phyloP scores from a whole-genome alignment of 2,797 vertebrate species.

The Rhincodon typus region DNA sequence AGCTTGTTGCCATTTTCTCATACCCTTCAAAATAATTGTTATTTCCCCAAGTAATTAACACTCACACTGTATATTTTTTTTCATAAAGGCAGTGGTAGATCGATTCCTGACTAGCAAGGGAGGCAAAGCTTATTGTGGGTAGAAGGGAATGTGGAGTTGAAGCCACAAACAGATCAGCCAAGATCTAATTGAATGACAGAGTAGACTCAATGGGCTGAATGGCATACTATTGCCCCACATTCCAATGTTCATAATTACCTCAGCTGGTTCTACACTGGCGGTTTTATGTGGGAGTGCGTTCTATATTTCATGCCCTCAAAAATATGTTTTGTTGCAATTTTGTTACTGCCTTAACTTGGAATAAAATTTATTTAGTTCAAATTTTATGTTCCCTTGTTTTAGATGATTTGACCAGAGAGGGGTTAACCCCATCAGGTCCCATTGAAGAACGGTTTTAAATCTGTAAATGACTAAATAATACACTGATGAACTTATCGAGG shows the following conservation, averaged over 20 bases:
- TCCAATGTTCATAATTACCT: background rate
- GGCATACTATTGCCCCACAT: no score
- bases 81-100: no score
- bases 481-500: background rate
- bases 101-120: no score
- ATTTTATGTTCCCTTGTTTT: background rate
- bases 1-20: background rate
- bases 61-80: no score
- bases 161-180: no score
- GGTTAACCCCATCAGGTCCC: background rate
- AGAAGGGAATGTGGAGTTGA: no score
- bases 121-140: no score
- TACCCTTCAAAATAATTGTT: background rate
- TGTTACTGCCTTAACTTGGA: background rate
- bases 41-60: no score
- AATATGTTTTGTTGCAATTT: background rate
- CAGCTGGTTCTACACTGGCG: background rate
- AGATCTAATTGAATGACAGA: no score
- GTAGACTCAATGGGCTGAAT: no score
- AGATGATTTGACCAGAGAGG: background rate
- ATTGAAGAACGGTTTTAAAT: background rate
- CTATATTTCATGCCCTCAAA: background rate
- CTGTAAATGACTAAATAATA: background rate
- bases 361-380: background rate
- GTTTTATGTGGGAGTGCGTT: background rate